Evolutionary conservation across 2,888 invertebrate genomes (phyloP).

Genomic region (Xestia rhomboidea): DNA sequence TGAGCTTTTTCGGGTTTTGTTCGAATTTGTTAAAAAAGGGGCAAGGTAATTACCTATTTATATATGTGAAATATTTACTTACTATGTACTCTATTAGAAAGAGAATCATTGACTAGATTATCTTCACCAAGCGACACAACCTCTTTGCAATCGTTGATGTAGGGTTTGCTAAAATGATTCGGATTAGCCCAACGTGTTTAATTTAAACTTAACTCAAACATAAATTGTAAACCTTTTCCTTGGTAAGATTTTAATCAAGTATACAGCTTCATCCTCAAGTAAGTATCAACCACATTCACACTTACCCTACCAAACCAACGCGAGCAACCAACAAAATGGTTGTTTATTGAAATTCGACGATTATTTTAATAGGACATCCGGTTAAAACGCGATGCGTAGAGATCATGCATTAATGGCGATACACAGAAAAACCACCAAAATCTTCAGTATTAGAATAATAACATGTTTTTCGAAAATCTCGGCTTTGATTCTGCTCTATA

Average conservation of each 20-base stretch:
- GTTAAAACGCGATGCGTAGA: slow-evolving; percentile 75
- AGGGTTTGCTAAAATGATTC: no score
- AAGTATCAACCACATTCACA: slow-evolving; percentile 75
- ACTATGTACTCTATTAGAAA: no score
- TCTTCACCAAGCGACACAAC: no score
- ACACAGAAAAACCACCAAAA: slow-evolving; percentile 63
- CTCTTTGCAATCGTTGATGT: no score
- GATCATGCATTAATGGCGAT: slow-evolving; percentile 74
- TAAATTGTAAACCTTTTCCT: no score
- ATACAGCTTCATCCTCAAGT: slow-evolving; percentile 61
- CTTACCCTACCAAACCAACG: slow-evolving; percentile 71
- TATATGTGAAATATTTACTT: no score
- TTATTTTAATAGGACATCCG: slow-evolving; percentile 90
- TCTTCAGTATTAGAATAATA: slow-evolving; percentile 83
- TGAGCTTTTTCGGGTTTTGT: accelerated
- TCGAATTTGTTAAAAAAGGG: no score
- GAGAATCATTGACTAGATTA: no score
- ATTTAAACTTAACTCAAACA: no score
- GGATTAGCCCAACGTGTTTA: no score
- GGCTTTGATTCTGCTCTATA: slow-evolving; percentile 49
- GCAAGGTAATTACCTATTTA: no score
- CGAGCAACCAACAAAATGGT: slow-evolving; percentile 79
- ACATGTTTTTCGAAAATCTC: slow-evolving; percentile 68
- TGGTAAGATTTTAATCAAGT: neutral
- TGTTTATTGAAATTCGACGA: slow-evolving; percentile 87